Conservation (phyloP, 1,140 invertebrate genomes). For the Leptinotarsa texana region DNA sequence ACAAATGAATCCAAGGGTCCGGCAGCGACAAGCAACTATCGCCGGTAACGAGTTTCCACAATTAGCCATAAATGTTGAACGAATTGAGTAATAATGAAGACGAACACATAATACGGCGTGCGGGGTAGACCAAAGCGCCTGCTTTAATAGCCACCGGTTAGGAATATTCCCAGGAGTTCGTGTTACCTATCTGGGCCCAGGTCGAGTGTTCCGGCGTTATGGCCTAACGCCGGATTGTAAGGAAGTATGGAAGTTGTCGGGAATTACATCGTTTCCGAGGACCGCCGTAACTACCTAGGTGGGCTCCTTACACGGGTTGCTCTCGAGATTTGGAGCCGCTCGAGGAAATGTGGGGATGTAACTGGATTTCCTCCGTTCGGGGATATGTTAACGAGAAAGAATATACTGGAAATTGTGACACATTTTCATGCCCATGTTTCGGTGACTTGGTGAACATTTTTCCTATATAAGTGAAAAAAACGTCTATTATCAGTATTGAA, state of each 20-base stretch:
- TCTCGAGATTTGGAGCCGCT: background rate
- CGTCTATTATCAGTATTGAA: too few species aligned
- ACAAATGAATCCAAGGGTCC: background rate
- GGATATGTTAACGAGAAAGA: too few species aligned
- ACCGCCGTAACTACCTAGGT: background rate
- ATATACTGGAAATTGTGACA: too few species aligned
- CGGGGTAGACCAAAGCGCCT: background rate
- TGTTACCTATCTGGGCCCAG: background rate
- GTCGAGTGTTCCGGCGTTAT: slow-evolving; percentile 17
- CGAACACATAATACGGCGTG: slow-evolving; percentile 14
- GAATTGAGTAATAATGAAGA: slow-evolving; percentile 18
- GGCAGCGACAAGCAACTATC: background rate
- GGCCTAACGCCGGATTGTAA: background rate
- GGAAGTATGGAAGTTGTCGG: background rate
- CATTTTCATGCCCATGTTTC: too few species aligned
- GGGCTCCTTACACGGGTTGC: background rate
- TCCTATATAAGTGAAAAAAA: too few species aligned
- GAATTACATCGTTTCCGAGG: background rate
- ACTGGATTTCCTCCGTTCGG: background rate
- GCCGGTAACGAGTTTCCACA: background rate
- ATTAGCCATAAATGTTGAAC: slow-evolving; percentile 20
- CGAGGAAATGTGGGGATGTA: background rate
- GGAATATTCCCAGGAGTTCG: background rate
- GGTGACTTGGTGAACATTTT: too few species aligned
- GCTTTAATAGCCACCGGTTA: slow-evolving; percentile 20